Evolutionary conservation across 2,797 vertebrate genomes (phyloP).

Genomic region (Macropodus opercularis): DNA sequence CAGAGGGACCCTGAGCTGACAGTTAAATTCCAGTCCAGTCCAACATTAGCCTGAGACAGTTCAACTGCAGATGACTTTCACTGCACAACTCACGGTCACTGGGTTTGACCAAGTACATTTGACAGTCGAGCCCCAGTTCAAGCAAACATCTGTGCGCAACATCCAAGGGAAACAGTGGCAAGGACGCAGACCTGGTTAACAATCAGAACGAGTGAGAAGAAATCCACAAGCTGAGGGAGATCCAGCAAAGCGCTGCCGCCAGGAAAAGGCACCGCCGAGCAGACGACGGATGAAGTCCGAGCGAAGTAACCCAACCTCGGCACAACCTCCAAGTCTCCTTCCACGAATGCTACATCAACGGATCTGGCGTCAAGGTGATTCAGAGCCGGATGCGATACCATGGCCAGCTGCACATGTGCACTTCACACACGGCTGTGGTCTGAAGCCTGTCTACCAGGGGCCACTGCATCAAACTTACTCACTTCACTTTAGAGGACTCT

Average conservation of each 20-base stretch:
- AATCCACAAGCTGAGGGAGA: slow-evolving; percentile 35
- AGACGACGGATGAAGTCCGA: slow-evolving; percentile 38
- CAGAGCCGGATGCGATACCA: slow-evolving; percentile 44
- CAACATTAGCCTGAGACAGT: background rate
- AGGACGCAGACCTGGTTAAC: slow-evolving; percentile 53
- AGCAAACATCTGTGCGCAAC: slow-evolving; percentile 5
- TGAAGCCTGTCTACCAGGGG: no score
- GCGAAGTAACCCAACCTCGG: slow-evolving; percentile 68
- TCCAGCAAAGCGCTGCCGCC: slow-evolving; percentile 28
- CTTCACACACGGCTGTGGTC: slow-evolving; percentile 19
- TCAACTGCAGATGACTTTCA: slow-evolving; percentile 18
- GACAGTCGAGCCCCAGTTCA: slow-evolving; percentile 23
- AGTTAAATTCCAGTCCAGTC: slow-evolving; percentile 8
- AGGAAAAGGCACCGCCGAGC: slow-evolving; percentile 18
- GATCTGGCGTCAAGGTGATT: slow-evolving; percentile 78
- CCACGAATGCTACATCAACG: slow-evolving; percentile 62
- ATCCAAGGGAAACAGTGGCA: slow-evolving; percentile 22
- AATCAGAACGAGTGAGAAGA: slow-evolving; percentile 33
- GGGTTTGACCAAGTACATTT: slow-evolving; percentile 21
- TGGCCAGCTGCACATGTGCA: slow-evolving; percentile 26
- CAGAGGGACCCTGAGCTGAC: background rate
- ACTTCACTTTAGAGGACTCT: no score
- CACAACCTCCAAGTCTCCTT: slow-evolving; percentile 82
- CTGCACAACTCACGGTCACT: slow-evolving; percentile 5
- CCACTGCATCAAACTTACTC: no score